Base-by-base conservation (phyloP, 2,113 vertebrate genomes). In the Syrrhaptes paradoxus region DNA sequence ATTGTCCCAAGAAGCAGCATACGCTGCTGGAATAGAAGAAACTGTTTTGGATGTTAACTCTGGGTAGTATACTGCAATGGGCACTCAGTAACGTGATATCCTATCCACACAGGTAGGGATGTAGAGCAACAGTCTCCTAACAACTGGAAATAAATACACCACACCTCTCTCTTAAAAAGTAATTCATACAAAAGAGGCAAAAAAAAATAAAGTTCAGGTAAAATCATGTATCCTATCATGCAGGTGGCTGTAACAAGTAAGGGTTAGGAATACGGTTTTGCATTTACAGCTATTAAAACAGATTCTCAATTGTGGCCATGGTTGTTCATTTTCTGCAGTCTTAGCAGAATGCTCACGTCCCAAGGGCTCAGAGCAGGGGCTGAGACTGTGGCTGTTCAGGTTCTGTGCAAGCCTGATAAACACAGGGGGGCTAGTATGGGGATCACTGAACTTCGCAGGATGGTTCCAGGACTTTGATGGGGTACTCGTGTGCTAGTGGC, bases 361-460 rank as follows among this genome's bases (percentile, higher is more conserved):
- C 32, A 41, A 7, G 29, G 63, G 26, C 26, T 73, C 29, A 26
- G 36, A 87, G 73, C n/a, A 68, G 29, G 18, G 18, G 24, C 63
- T 54, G 72, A 67, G 55, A 13, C 17, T 18, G 34, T 32, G 36
- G 26, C 31, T 66, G 16, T 49, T 49, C 6, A 13, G 59, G 18
- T 24, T 48, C 17, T 1, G 3, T 18, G 16, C 32, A 38, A 88
- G 38, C 41, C 62, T 34, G n/a, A n/a, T 4, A 48, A 45, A 43
- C 2, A 3, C 7, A 21, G 28, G 10, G 22, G 9, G 2, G 26
- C 45, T 55, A 46, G 51, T 8, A 43, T 0, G 1, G 26, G 10
- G 7, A 48, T 57, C 49, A 13, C 17, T 17, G 32, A 81, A 22
- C 4, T 32, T 52, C 49, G 92, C 8, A 3, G 31, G 41, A 22